phyloP scores from a whole-genome alignment of 2,113 vertebrate species.

The Agapornis roseicollis region DNA sequence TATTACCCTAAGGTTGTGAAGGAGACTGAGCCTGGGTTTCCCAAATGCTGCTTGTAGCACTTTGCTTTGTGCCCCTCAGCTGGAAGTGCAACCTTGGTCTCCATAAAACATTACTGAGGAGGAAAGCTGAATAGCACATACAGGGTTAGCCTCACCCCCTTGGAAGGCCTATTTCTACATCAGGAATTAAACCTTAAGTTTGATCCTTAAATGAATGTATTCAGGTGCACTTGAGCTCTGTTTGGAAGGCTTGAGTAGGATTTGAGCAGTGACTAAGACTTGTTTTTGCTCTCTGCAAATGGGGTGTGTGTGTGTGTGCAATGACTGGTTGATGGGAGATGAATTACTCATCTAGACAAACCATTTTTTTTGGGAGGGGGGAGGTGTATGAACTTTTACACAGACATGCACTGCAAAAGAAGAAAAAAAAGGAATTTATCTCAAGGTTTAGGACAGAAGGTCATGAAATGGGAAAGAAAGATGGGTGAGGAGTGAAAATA shows the following conservation, averaged over 20 bases:
- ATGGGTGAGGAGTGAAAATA: background rate
- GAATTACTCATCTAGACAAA: background rate
- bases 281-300: background rate
- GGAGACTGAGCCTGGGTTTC: background rate
- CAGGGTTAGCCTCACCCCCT: background rate
- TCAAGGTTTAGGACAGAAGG: background rate
- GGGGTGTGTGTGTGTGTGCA: background rate
- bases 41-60: background rate
- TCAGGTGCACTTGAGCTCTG: background rate
- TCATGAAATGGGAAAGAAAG: background rate
- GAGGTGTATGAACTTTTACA: background rate
- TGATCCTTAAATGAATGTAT: background rate
- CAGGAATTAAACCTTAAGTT: background rate
- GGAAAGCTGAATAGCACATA: background rate
- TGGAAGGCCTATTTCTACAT: background rate
- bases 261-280: background rate
- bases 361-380: background rate
- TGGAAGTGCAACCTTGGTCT: background rate
- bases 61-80: background rate
- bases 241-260: background rate
- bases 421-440: background rate
- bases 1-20: background rate
- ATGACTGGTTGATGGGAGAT: background rate
- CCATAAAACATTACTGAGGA: background rate
- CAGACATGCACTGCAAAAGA: background rate